Base-by-base conservation (phyloP, 92 coral and sea anemone genomes). In the Metridium senile region DNA sequence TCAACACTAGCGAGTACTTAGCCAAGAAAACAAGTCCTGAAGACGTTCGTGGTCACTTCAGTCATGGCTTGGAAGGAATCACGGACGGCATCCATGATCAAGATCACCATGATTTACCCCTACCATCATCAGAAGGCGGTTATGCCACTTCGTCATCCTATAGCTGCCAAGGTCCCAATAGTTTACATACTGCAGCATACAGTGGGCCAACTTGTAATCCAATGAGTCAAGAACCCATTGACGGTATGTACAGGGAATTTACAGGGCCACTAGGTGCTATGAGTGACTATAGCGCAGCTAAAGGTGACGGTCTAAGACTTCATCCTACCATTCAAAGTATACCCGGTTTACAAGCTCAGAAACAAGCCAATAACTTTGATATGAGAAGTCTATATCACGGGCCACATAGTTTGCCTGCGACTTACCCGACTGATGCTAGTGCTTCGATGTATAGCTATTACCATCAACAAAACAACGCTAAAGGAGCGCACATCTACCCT, bases 391-490 rank as follows among this genome's bases (percentile, higher is more conserved):
- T 82, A 54, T 62, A 73, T 35, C 66, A 59, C 32, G 94, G 91
- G 58, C 83, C 74, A 29, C 72, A 56, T 71, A 90, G 89, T 72
- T 58, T 92, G 66, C 84, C 75, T 72, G 75, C 97, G 16, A 66
- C 82, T 18, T 89, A 85, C 66, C 74, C 91, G 68, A 21, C 25
- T 54, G 97, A 92, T 70, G 66, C 85, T 1, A 73, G 89, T 69
- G 80, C 89, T 46, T 82, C 93, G 49, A 84, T 88, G 93, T 91
- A 91, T 76, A 89, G 79, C 34, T 92, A 92, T 75, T 89, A 85
- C 59, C 97, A 82, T 23, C 87, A 83, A 70, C 77, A 88, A 9
- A 78, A 82, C 78, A 88, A 86, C 56, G 81, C 88, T 21, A 92
- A 92, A 75, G 76, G 81, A 9, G 76, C 97, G 61, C 97, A 92